These are phyloP conservation scores for Rhizoglyphus robini DNA, from an alignment of 1,140 invertebrate genomes.

Conservation along the genomic window DNA sequence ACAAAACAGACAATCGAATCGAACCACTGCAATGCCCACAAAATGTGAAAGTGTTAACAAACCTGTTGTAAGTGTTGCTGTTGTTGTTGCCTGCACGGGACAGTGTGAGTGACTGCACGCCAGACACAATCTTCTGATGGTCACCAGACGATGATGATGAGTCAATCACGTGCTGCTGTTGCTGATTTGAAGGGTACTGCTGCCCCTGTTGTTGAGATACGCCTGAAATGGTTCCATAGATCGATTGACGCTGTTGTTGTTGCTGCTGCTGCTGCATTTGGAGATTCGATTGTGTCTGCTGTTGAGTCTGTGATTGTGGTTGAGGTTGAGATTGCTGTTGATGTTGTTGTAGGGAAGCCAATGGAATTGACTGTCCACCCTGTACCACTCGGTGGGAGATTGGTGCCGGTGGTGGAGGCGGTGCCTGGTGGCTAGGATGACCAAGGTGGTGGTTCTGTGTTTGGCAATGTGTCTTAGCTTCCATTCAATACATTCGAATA, in stretches of 20 bases:
- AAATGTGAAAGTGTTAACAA: too few species aligned
- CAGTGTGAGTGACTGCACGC: too few species aligned
- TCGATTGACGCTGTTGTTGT: not conserved
- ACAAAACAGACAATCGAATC: too few species aligned
- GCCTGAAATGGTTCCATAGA: too few species aligned
- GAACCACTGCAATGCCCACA: too few species aligned
- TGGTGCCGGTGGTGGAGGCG: not conserved
- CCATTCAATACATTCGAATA: too few species aligned
- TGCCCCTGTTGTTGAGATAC: not conserved
- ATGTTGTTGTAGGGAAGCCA: not conserved
- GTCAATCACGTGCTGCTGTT: too few species aligned
- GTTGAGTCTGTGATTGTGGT: not conserved
- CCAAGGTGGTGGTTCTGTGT: not conserved
- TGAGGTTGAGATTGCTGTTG: not conserved
- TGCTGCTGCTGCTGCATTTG: not conserved
- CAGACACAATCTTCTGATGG: too few species aligned
- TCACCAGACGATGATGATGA: too few species aligned
- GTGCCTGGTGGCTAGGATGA: not conserved
- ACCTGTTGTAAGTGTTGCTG: too few species aligned
- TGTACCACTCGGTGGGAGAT: not conserved
- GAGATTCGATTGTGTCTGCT: not conserved
- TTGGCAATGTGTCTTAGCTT: not conserved
- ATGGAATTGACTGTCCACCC: not conserved
- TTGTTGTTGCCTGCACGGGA: too few species aligned
- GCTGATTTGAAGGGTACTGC: not conserved